Percentiles rank a stretch among this genome's conserved stretches.
Conservation (phyloP, 1,140 invertebrate species). For the Drosophila ercepeae region DNA sequence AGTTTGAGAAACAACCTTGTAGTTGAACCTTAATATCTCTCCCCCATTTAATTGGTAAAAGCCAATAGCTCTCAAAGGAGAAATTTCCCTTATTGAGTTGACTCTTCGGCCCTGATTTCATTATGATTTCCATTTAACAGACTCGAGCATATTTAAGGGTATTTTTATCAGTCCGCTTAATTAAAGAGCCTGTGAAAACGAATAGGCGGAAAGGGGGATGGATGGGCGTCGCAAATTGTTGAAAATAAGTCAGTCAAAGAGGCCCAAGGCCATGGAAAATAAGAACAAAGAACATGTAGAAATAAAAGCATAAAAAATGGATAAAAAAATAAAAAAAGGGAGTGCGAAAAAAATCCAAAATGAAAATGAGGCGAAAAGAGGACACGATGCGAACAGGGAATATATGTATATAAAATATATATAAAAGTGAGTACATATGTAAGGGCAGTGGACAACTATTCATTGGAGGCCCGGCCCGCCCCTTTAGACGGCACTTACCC, state of each 20-base stretch:
- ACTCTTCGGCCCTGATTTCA: slow-evolving; percentile 57
- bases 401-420: slow-evolving; percentile 16
- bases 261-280: slow-evolving; percentile 60
- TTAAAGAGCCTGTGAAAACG: slow-evolving; percentile 39
- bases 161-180: slow-evolving; percentile 71
- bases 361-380: slow-evolving; percentile 48
- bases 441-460: slow-evolving; percentile 65
- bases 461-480: slow-evolving; percentile 10
- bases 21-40: slow-evolving; percentile 9
- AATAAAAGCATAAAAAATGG: slow-evolving; percentile 50
- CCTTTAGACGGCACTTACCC: slow-evolving; percentile 4
- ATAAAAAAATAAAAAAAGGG: slow-evolving; percentile 11
- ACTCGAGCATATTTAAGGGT: slow-evolving; percentile 63
- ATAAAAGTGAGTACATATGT: slow-evolving; percentile 4
- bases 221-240: slow-evolving; percentile 56
- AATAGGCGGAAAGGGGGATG: neutral
- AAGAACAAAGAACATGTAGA: slow-evolving; percentile 54
- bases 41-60: slow-evolving; percentile 33
- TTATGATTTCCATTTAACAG: slow-evolving; percentile 61
- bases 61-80: slow-evolving; percentile 28
- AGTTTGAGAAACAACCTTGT: slow-evolving; percentile 3
- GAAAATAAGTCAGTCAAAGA: slow-evolving; percentile 80
- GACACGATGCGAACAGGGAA: slow-evolving; percentile 24
- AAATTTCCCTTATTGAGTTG: slow-evolving; percentile 30
- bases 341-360: slow-evolving; percentile 13